A percentile compares a stretch with the other conserved stretches of the same genome.
Evolutionary conservation across 2,888 invertebrate genomes (phyloP).

Genomic region (Amorpha juglandis): DNA sequence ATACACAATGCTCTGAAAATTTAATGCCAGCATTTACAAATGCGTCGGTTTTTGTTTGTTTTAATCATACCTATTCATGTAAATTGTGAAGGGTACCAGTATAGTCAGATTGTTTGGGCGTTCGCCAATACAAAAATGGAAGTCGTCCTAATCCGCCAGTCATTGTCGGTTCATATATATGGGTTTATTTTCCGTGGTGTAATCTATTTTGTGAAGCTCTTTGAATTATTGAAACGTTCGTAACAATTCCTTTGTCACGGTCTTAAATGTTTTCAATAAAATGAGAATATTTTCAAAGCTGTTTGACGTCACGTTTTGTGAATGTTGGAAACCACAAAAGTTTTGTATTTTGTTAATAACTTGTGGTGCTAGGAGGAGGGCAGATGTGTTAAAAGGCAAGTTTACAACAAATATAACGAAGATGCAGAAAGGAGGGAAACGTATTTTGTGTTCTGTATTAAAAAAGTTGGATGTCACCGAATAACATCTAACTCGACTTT

Average conservation of each 20-base stretch:
- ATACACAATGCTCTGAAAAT: too few species aligned
- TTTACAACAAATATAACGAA: constrained; percentile 15
- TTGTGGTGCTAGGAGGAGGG: neutral
- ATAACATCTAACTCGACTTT: constrained; percentile 15
- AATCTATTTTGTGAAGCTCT: neutral
- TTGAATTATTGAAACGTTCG: neutral
- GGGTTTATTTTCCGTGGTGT: neutral
- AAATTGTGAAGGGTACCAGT: neutral
- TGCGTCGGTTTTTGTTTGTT: neutral
- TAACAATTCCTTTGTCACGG: neutral
- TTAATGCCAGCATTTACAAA: too few species aligned
- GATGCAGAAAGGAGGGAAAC: neutral
- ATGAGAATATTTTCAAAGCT: neutral
- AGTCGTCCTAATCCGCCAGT: neutral
- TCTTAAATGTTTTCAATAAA: neutral
- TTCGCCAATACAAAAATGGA: neutral
- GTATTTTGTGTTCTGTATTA: constrained; percentile 6
- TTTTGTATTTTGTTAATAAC: neutral
- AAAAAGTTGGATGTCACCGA: neutral
- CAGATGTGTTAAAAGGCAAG: neutral
- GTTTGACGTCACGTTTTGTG: neutral
- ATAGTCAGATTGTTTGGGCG: neutral
- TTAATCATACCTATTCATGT: neutral
- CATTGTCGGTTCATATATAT: neutral
- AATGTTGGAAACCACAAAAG: neutral